Evolutionary conservation across 1,140 invertebrate genomes (phyloP).

Genomic region (Eueides isabella): DNA sequence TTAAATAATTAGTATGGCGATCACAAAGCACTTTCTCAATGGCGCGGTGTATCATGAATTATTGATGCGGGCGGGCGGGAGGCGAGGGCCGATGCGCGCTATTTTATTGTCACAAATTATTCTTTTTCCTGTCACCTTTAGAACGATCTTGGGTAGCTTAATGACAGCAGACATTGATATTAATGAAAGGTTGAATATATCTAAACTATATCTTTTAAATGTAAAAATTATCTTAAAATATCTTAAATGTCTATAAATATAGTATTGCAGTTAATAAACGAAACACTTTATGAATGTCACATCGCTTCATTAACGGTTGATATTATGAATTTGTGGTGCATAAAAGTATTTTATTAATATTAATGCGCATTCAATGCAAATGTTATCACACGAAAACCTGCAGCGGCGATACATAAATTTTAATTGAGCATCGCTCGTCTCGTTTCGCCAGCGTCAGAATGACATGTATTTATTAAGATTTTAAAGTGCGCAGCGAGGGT

Average conservation of each 20-base stretch:
- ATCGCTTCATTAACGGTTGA: neutral
- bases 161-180: conserved; percentile 9
- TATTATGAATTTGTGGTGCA: neutral
- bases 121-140: conserved; percentile 53
- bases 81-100: conserved; percentile 42
- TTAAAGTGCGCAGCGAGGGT: conserved; percentile 51
- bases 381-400: conserved; percentile 43
- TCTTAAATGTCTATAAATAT: neutral
- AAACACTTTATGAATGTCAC: neutral
- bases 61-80: conserved; percentile 61
- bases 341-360: conserved; percentile 31
- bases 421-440: conserved; percentile 29
- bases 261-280: neutral
- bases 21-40: conserved; percentile 80
- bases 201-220: too few relatives aligned
- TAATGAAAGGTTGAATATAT: neutral
- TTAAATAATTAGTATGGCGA: conserved; percentile 74
- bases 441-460: conserved; percentile 33
- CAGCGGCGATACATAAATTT: conserved; percentile 34
- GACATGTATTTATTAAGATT: conserved; percentile 64
- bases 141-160: conserved; percentile 8
- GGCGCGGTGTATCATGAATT: conserved; percentile 75
- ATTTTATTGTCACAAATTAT: conserved; percentile 65
- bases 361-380: conserved; percentile 45
- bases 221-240: neutral